Evolutionary conservation across 1,140 invertebrate species (phyloP).

Genomic region (Bombus waltoni): DNA sequence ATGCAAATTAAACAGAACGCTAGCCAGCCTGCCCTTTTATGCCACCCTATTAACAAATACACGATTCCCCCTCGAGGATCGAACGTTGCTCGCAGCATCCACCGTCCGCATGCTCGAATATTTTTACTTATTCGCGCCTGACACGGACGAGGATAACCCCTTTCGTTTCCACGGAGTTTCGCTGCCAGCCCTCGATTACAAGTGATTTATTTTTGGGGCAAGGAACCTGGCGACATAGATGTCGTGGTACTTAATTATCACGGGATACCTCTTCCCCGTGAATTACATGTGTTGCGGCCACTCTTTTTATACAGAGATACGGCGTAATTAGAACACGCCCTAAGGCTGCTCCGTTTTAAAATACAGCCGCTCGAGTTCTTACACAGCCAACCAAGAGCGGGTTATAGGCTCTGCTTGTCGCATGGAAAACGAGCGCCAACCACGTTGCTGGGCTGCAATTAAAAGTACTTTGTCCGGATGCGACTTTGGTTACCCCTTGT

Average conservation of each 20-base stretch:
- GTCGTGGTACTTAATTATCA: conserved; percentile 61
- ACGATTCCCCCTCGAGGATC: too few species aligned
- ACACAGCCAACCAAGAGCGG: not conserved
- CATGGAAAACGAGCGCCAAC: conserved; percentile 12
- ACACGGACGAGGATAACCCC: not conserved
- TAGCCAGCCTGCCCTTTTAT: too few species aligned
- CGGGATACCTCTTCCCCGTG: conserved; percentile 19
- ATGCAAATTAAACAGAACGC: too few species aligned
- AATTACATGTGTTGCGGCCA: conserved; percentile 54
- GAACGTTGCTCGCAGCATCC: not conserved
- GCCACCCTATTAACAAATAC: too few species aligned
- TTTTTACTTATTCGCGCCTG: not conserved
- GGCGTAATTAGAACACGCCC: conserved; percentile 69
- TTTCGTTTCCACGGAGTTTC: not conserved
- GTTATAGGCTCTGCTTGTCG: not conserved
- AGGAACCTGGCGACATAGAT: conserved; percentile 17
- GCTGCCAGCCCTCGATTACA: conserved; percentile 7
- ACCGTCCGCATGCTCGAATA: not conserved
- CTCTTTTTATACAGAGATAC: conserved; percentile 51
- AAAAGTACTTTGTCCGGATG: not conserved
- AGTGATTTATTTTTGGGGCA: conserved; percentile 11
- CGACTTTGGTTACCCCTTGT: not conserved
- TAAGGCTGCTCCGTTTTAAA: conserved; percentile 30
- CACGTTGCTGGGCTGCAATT: not conserved
- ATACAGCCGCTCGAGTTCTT: conserved; percentile 25